Percentiles rank a stretch among this genome's conserved stretches.
phyloP scores from a whole-genome alignment of 2,113 vertebrate genomes.

The Entelurus aequoreus region DNA sequence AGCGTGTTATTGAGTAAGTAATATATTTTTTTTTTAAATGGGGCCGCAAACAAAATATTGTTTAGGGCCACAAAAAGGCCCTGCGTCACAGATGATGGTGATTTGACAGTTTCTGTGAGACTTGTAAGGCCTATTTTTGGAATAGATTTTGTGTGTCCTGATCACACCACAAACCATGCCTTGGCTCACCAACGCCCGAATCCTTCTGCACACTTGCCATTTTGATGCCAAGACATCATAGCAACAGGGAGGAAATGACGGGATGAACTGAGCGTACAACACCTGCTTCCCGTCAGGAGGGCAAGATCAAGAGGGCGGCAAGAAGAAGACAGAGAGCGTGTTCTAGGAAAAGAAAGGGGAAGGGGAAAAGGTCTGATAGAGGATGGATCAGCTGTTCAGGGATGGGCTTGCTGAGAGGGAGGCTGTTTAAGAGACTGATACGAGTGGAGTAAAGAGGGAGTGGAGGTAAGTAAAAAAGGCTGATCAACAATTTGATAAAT shows the following conservation, averaged over 20 bases:
- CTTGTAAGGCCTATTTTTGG: background rate
- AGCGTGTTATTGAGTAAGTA: no score
- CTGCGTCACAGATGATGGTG: no score
- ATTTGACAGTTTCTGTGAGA: background rate
- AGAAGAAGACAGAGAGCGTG: background rate
- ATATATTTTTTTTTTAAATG: no score
- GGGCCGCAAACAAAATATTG: no score
- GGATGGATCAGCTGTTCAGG: background rate
- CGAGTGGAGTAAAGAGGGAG: background rate
- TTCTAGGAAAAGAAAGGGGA: slow-evolving; percentile 6
- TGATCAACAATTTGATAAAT: slow-evolving; percentile 33
- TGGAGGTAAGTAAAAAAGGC: slow-evolving; percentile 13
- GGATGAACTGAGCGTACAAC: slow-evolving; percentile 35
- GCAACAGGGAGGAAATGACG: slow-evolving; percentile 35
- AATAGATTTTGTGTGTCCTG: background rate
- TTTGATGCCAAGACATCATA: slow-evolving; percentile 34
- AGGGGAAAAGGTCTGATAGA: slow-evolving; percentile 2
- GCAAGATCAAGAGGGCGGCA: slow-evolving; percentile 4
- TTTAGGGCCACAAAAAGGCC: no score
- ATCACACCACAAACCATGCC: slow-evolving; percentile 2
- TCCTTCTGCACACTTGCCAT: slow-evolving; percentile 15
- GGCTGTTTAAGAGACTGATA: slow-evolving; percentile 3
- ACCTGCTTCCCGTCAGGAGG: slow-evolving; percentile 43
- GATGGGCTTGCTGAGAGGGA: background rate
- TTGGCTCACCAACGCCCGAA: slow-evolving; percentile 16